Conservation (phyloP, 2,797 vertebrate genomes). For the Furcifer pardalis region DNA sequence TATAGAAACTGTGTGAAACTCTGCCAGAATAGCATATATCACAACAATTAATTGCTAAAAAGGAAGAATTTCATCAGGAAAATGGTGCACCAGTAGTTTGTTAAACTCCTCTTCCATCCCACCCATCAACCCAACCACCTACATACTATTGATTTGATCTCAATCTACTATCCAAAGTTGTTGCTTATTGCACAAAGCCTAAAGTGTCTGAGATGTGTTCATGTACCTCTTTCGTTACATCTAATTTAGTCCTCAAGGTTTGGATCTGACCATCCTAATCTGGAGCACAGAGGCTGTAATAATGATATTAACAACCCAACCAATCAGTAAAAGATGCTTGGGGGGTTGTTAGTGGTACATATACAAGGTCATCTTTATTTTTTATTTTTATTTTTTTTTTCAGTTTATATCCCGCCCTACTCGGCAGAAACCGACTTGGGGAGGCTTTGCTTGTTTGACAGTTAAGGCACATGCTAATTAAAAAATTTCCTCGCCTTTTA, state of each 20-base stretch:
- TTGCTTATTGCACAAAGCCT: not conserved
- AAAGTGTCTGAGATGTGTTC: not conserved
- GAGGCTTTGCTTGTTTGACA: slow-evolving; percentile 36
- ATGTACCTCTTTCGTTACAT: not conserved
- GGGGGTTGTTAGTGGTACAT: not conserved
- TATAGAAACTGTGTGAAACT: not conserved
- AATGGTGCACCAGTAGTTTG: not conserved
- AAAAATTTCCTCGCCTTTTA: slow-evolving; percentile 44
- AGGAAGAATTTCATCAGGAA: not conserved
- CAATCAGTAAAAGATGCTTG: not conserved
- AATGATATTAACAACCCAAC: slow-evolving; percentile 38
- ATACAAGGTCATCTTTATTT: slow-evolving; percentile 37
- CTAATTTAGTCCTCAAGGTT: slow-evolving; percentile 7
- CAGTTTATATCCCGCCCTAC: too few species aligned
- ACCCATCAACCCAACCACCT: not conserved
- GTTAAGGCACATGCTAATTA: slow-evolving; percentile 27
- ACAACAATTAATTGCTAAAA: not conserved
- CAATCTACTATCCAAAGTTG: not conserved
- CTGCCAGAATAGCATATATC: not conserved
- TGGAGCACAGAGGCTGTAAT: slow-evolving; percentile 9
- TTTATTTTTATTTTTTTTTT: too few species aligned
- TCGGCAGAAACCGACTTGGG: too few species aligned
- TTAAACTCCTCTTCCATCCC: not conserved
- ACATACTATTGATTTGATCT: not conserved
- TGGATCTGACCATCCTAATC: slow-evolving; percentile 21